phyloP scores from a whole-genome alignment of 1,140 invertebrate genomes.

The Rhyacophila brunnea region DNA sequence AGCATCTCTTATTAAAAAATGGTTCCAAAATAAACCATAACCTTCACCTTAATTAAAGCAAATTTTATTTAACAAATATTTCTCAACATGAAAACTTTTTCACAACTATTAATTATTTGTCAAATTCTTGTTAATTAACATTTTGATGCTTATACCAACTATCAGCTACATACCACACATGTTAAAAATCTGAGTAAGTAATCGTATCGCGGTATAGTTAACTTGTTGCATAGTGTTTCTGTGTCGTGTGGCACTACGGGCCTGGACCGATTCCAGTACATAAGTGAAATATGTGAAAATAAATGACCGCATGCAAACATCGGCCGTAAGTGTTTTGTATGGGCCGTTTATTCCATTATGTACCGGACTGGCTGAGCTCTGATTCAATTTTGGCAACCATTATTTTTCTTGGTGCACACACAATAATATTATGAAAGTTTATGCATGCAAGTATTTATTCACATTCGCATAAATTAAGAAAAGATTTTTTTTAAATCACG shows the following conservation, averaged over 20 bases:
- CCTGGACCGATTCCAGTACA: conserved; percentile 50
- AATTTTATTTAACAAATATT: no score
- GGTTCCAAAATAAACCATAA: no score
- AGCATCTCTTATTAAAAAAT: no score
- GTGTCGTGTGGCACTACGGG: conserved; percentile 14
- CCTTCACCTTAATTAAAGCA: no score
- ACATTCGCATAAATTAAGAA: no score
- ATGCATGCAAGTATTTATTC: not conserved
- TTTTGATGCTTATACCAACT: no score
- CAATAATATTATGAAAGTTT: not conserved
- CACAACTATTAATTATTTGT: no score
- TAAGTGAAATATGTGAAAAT: conserved; percentile 52
- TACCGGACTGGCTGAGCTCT: conserved; percentile 14
- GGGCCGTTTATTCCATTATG: conserved; percentile 35
- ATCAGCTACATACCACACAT: no score
- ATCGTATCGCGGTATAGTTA: conserved; percentile 7
- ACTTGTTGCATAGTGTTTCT: conserved; percentile 17
- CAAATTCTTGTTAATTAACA: no score
- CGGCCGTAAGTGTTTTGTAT: conserved; percentile 35
- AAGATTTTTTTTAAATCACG: no score
- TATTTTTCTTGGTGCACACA: conserved; percentile 21
- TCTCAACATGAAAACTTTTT: no score
- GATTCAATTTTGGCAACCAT: conserved; percentile 33
- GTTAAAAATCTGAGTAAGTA: conserved; percentile 11
- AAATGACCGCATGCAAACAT: conserved; percentile 38